A percentile compares a stretch with the other conserved stretches of the same genome.
phyloP scores from a whole-genome alignment of 2,888 invertebrate species.

The Sinopyrophorus schimmeli region DNA sequence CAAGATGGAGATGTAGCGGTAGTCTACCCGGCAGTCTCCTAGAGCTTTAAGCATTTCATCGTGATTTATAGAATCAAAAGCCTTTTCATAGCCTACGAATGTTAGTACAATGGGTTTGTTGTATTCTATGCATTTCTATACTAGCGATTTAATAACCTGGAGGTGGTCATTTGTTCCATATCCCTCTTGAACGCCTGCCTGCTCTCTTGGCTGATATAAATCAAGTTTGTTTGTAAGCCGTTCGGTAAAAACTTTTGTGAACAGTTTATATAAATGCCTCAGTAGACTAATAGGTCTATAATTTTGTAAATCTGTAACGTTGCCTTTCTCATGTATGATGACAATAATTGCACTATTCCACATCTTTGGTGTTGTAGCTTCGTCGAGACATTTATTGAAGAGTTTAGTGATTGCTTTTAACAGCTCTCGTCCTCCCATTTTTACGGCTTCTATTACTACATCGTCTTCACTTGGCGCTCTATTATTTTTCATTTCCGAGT shows the following conservation, averaged over 20 bases:
- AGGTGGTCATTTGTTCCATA: neutral
- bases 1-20: too few relatives aligned
- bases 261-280: conserved; percentile 25
- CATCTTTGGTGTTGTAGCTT: conserved; percentile 8
- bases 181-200: conserved; percentile 1
- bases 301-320: conserved; percentile 21
- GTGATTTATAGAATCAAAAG: too few relatives aligned
- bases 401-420: conserved; percentile 4
- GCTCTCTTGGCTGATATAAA: neutral
- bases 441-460: too few relatives aligned
- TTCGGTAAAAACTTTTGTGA: too few relatives aligned
- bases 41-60: too few relatives aligned
- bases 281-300: conserved; percentile 26
- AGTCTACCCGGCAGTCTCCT: too few relatives aligned
- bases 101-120: too few relatives aligned
- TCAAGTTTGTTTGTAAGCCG: conserved; percentile 1
- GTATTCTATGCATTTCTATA: too few relatives aligned
- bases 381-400: conserved; percentile 8
- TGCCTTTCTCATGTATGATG: conserved; percentile 21
- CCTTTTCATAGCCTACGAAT: too few relatives aligned
- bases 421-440: neutral
- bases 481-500: too few relatives aligned
- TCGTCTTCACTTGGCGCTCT: too few relatives aligned
- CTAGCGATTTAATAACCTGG: too few relatives aligned
- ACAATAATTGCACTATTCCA: conserved; percentile 24